Base-by-base conservation (phyloP, 2,113 vertebrate species). In the Plecturocebus donacophilus region DNA sequence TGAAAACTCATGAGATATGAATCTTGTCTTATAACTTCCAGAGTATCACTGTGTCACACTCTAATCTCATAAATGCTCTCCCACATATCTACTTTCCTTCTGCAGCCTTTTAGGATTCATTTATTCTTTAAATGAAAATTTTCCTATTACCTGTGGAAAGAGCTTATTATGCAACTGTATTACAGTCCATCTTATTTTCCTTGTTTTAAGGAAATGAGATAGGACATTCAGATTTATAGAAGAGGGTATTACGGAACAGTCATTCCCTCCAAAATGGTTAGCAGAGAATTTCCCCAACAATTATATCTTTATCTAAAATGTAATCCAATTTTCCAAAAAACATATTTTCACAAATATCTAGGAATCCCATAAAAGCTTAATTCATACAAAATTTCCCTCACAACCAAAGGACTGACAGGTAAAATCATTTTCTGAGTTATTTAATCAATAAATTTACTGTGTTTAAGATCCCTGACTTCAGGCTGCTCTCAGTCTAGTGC, bases 141-240 rank as follows among this genome's bases (percentile, higher is more conserved):
- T 80, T 92, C 45, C 49, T 40, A 42, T 87, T 83, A 79, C 19
- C 7, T 93, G 82, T n/a, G n/a, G 27, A 70, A 92, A 96, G 30
- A 93, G 80, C 10, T 76, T 75, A 42, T 76, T 58, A 47, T 64
- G 61, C 38, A 49, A 47, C 40, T 68, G 0, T 38, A 35, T 17
- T 23, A 58, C 1, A 80, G 30, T 49, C 82, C 3, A 87, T 64
- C 21, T 85, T 6, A 93, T 38, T 80, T 88, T 64, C 49, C 45
- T 56, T 61, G 5, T 52, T 83, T 79, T 95, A 84, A 94, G 52
- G 47, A 94, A 96, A 68, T 38, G 54, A 92, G 54, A 35, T 75
- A 10, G 2, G 38, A 76, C 25, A 81, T 64, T 47, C 16, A 83
- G 42, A 94, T 89, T 35, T 79, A 68, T 16, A 89, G 21, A 82